Evolutionary conservation across 2,113 vertebrate species (phyloP).

Genomic region (Salvelinus sp.): DNA sequence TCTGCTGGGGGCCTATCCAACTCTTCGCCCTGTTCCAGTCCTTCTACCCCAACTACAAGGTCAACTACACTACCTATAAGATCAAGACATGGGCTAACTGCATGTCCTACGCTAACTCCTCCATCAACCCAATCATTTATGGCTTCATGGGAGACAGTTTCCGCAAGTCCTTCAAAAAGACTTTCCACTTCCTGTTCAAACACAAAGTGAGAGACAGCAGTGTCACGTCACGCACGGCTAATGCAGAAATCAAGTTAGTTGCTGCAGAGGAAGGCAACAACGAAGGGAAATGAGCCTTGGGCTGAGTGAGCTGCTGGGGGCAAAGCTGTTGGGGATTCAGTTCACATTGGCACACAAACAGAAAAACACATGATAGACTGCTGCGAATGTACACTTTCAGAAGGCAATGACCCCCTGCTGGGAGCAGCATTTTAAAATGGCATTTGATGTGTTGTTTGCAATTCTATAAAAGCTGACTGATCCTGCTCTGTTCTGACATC

Average conservation of each 20-base stretch:
- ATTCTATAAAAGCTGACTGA: too few relatives aligned
- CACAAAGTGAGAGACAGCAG: conserved; percentile 79
- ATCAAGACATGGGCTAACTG: conserved; percentile 85
- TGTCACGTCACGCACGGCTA: conserved; percentile 75
- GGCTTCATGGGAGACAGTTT: conserved; percentile 83
- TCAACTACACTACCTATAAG: conserved; percentile 77
- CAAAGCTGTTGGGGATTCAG: background rate
- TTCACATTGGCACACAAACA: background rate
- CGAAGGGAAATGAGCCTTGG: conserved; percentile 41
- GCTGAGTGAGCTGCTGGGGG: background rate
- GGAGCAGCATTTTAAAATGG: too few relatives aligned
- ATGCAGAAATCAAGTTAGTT: conserved; percentile 83
- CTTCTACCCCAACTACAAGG: conserved; percentile 73
- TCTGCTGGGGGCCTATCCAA: conserved; percentile 88
- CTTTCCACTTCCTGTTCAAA: conserved; percentile 80
- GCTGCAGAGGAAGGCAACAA: conserved; percentile 75
- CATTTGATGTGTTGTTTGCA: too few relatives aligned
- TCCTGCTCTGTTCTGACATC: too few relatives aligned
- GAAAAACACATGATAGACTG: background rate
- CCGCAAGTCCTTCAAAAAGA: conserved; percentile 81
- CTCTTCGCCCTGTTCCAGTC: conserved; percentile 81
- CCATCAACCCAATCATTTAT: conserved; percentile 80
- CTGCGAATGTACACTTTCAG: background rate
- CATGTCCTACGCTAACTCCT: conserved; percentile 84
- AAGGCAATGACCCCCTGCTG: too few relatives aligned